Conservation (phyloP, 2,797 vertebrate species). For the Sebastolobus alascanus region DNA sequence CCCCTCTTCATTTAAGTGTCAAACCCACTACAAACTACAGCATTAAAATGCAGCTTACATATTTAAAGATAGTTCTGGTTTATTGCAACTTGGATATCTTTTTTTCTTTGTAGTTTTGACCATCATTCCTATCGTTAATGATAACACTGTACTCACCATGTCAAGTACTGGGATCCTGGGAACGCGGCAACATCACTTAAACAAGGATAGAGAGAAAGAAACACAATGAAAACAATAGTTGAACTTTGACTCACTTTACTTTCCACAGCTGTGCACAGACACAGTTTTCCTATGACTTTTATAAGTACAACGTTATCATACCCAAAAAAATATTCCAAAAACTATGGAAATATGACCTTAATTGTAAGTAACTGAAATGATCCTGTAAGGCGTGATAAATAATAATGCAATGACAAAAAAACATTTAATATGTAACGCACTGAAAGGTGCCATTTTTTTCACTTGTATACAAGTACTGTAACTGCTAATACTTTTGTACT, state of each 20-base stretch:
- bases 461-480: background rate
- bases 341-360: background rate
- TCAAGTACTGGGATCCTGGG: too few species aligned
- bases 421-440: rapidly evolving
- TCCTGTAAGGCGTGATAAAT: background rate
- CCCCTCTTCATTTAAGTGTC: too few species aligned
- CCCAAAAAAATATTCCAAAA: background rate
- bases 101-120: background rate
- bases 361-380: background rate
- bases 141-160: too few species aligned
- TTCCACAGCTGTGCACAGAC: too few species aligned
- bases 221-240: too few species aligned
- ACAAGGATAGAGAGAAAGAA: too few species aligned
- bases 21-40: background rate
- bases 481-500: too few species aligned
- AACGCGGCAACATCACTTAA: too few species aligned
- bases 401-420: background rate
- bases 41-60: background rate
- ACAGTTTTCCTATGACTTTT: too few species aligned
- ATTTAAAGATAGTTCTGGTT: background rate
- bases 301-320: too few species aligned
- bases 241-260: too few species aligned
- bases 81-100: background rate
- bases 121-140: too few species aligned
- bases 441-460: background rate